phyloP scores from a whole-genome alignment of 2,113 vertebrate species.

The Pardalotus punctatus region DNA sequence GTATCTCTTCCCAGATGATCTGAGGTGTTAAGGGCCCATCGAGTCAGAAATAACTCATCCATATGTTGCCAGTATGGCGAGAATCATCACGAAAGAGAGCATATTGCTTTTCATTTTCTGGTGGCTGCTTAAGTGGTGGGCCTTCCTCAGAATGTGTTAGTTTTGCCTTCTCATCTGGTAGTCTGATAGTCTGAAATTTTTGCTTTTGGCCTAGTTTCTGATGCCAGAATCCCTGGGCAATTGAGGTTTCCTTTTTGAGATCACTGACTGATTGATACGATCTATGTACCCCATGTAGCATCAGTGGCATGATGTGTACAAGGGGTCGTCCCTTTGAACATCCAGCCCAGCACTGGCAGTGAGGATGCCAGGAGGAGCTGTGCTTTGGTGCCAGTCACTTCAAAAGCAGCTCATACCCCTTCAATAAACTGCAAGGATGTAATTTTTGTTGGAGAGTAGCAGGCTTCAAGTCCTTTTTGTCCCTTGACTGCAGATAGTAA shows the following conservation, averaged over 20 bases:
- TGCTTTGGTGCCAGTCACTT: not conserved
- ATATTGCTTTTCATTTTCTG: not conserved
- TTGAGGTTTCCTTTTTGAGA: not conserved
- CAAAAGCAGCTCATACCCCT: accelerated
- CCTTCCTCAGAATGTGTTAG: not conserved
- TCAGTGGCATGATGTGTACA: not conserved
- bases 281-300: accelerated
- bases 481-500: not conserved
- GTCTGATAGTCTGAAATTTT: not conserved
- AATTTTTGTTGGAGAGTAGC: not conserved
- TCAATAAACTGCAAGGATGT: not conserved
- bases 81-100: not conserved
- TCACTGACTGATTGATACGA: accelerated
- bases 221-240: not conserved
- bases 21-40: accelerated
- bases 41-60: not conserved
- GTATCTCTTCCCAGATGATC: not conserved
- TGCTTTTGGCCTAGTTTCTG: not conserved
- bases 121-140: not conserved
- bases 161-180: not conserved
- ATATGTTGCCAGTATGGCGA: not conserved
- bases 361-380: accelerated
- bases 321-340: not conserved
- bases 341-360: not conserved
- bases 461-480: not conserved